Percentiles rank a stretch among this genome's conserved stretches.
phyloP scores from a whole-genome alignment of 2,888 invertebrate species.

The Alloplasta piceator region DNA sequence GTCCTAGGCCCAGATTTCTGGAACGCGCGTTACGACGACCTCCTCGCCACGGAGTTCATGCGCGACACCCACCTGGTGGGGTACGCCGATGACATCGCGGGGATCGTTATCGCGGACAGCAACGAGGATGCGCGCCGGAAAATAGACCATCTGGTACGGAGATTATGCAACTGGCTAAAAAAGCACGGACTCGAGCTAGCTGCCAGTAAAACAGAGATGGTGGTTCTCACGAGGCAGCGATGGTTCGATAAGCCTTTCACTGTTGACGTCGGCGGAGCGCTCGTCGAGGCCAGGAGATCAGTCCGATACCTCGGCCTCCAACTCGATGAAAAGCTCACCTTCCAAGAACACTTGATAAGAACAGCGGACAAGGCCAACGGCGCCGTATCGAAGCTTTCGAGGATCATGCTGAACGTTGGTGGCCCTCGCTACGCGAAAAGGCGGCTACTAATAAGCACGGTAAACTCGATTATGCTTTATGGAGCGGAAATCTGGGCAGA shows the following conservation, averaged over 20 bases:
- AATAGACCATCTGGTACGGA: not conserved
- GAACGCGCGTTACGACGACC: slow-evolving; percentile 61
- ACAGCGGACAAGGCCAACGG: slow-evolving; percentile 7
- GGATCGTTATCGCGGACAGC: not conserved
- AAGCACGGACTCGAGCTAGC: slow-evolving; percentile 34
- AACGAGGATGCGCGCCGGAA: too few relatives aligned
- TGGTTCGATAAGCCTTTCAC: slow-evolving; percentile 34
- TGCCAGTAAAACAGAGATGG: slow-evolving; percentile 36
- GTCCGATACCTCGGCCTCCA: too few relatives aligned
- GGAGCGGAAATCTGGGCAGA: slow-evolving; percentile 49
- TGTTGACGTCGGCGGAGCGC: slow-evolving; percentile 17
- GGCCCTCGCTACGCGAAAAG: slow-evolving; percentile 23
- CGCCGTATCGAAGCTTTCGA: not conserved
- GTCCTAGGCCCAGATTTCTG: slow-evolving; percentile 61
- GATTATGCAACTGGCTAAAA: slow-evolving; percentile 19
- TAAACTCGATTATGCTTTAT: not conserved
- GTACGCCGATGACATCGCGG: slow-evolving; percentile 50
- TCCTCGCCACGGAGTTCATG: slow-evolving; percentile 17
- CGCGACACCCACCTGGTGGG: slow-evolving; percentile 15
- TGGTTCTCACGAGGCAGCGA: slow-evolving; percentile 36
- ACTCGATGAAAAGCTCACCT: slow-evolving; percentile 20
- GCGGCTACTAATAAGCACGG: not conserved
- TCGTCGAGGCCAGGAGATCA: not conserved
- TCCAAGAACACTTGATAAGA: slow-evolving; percentile 3
- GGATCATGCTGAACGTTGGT: slow-evolving; percentile 14